phyloP scores from a whole-genome alignment of 2,888 invertebrate genomes.

The Dinocampus coccinellae region DNA sequence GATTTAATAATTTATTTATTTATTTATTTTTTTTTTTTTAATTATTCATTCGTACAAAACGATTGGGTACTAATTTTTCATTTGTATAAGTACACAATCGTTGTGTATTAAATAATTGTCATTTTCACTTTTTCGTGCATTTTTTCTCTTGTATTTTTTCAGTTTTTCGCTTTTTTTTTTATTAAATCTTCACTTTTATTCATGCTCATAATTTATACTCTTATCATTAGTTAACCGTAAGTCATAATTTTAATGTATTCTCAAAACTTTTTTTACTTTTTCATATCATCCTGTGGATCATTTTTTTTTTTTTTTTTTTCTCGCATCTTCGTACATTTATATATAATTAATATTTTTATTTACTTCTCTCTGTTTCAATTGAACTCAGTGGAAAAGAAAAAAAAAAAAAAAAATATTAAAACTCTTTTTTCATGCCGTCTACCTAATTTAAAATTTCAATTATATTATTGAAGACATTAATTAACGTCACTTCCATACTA shows the following conservation, averaged over 20 bases:
- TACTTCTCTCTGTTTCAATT: neutral
- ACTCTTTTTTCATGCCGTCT: slow-evolving; percentile 32
- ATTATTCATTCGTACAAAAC: slow-evolving; percentile 20
- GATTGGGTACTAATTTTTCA: slow-evolving; percentile 18
- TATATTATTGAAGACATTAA: slow-evolving; percentile 53
- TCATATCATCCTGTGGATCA: neutral
- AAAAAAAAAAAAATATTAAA: slow-evolving; percentile 30
- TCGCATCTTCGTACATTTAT: neutral
- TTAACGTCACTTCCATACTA: slow-evolving; percentile 49
- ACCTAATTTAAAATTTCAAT: slow-evolving; percentile 43
- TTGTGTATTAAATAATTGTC: neutral
- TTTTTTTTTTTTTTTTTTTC: neutral
- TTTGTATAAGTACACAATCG: slow-evolving; percentile 1
- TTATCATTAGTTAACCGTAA: slow-evolving; percentile 41
- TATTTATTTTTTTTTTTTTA: too few species aligned
- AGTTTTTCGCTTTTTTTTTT: slow-evolving; percentile 27
- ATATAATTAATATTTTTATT: slow-evolving; percentile 4
- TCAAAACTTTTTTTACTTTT: neutral
- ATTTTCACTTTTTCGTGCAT: slow-evolving; percentile 10
- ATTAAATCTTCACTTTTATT: slow-evolving; percentile 38
- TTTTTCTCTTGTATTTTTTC: neutral
- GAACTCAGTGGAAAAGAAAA: neutral
- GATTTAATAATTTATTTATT: neutral
- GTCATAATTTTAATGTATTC: slow-evolving; percentile 25
- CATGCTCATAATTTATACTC: slow-evolving; percentile 35